Conservation (phyloP, 2,797 vertebrate genomes). For the Clamator glandarius region DNA sequence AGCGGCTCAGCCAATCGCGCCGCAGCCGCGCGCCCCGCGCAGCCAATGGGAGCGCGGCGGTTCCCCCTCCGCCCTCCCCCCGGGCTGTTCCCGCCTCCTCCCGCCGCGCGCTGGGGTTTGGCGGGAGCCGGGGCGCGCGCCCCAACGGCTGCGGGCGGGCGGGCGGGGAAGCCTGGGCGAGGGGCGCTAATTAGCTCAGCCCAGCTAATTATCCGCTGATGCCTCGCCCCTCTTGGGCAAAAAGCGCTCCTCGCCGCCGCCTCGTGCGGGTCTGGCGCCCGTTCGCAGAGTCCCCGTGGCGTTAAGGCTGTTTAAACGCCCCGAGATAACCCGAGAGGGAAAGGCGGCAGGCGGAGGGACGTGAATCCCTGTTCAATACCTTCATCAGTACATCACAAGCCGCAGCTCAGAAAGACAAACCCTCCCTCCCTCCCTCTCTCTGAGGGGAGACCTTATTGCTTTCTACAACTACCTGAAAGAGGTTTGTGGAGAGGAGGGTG, state of each 20-base stretch:
- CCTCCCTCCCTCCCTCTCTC: too few relatives aligned
- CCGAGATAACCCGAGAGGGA: too few relatives aligned
- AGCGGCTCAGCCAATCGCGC: conserved; percentile 55
- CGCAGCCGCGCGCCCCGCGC: background rate
- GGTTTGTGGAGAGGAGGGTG: too few relatives aligned
- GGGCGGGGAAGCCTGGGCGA: accelerated
- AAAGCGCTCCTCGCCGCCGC: background rate
- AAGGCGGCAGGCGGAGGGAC: too few relatives aligned
- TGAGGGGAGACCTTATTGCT: too few relatives aligned
- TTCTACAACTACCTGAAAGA: too few relatives aligned
- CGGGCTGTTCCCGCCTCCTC: background rate
- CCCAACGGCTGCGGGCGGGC: background rate
- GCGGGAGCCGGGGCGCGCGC: background rate
- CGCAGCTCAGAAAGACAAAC: too few relatives aligned
- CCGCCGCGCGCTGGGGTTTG: background rate
- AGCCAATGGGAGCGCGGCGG: conserved; percentile 52
- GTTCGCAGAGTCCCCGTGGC: background rate
- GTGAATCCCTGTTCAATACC: too few relatives aligned
- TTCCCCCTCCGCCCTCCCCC: background rate
- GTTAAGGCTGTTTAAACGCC: background rate
- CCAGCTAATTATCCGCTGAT: background rate
- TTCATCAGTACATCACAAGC: too few relatives aligned
- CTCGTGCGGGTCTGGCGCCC: background rate
- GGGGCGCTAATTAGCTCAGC: too few relatives aligned
- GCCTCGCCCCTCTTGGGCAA: too few relatives aligned